Conservation (phyloP, 2,113 vertebrate species). For the Pseudonaja textilis region DNA sequence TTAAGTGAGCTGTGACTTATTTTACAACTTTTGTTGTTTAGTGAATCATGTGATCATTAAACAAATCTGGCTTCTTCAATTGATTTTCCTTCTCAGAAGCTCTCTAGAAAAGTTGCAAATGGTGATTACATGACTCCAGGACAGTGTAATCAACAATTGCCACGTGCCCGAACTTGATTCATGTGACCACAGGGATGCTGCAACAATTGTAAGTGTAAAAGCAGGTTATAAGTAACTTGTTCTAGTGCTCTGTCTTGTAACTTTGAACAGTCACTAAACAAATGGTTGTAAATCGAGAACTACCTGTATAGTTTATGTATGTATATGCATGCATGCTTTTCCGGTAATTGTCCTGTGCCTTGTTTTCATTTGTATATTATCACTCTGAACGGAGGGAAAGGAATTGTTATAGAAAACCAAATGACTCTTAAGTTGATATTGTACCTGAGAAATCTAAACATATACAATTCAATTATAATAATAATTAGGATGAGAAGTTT, state of each 20-base stretch:
- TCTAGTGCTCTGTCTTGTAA: not conserved
- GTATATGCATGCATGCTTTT: not conserved
- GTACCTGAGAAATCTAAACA: not conserved
- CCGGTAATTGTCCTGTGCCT: not conserved
- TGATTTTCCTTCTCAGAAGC: not conserved
- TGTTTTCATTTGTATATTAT: not conserved
- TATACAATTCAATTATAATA: not conserved
- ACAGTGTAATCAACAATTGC: not conserved
- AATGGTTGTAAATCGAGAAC: not conserved
- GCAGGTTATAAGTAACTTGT: not conserved
- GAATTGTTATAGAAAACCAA: not conserved
- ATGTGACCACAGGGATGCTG: not conserved
- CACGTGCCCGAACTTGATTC: not conserved
- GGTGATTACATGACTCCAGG: not conserved
- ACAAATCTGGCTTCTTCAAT: not conserved
- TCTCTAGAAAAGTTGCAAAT: not conserved
- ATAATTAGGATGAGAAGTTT: not conserved
- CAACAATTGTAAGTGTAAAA: not conserved
- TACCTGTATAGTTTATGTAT: not conserved
- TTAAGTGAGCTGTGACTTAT: not conserved
- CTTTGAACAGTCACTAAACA: not conserved
- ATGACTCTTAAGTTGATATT: not conserved
- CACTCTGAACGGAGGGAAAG: not conserved
- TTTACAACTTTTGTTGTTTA: not conserved
- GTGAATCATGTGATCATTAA: not conserved